Evolutionary conservation across 1,140 invertebrate species (phyloP), one percentile per base, ranked within the genome.

Genomic region (Panagrolaimus sp.): DNA sequence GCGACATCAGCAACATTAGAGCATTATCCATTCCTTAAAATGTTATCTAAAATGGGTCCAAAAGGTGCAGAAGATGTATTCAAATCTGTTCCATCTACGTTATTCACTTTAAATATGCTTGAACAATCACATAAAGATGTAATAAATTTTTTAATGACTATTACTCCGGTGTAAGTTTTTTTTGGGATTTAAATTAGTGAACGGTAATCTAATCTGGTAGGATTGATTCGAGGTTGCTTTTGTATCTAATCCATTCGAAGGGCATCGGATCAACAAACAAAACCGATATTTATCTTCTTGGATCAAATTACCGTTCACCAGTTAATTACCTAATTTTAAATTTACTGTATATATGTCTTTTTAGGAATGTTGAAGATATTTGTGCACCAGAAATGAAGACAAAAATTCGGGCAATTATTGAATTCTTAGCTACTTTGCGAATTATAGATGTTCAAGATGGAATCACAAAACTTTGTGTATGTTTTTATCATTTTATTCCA

Each of bases 1-100:
- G 51, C 51, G n/a, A 57, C 51, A 0, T 11, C n/a, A 57, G 11
- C 51, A 13, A 57, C 14, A 20, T 20, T 57, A 13, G 51, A n/a
- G 9, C 9, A 57, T 57, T 57, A 57, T 20, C 51, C 51, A 4
- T 57, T 57, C n/a, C 51, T 57, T 27, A 57, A 57, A 27, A 20
- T 57, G 20, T 27, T 57, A 20, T 25, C 27, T 0, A 16, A 57
- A 57, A 57, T 57, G 51, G 20, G 20, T 20, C 20, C 11, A 11
- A 5, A 20, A n/a, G 20, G 51, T 20, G 11, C 27, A 20, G 9
- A 20, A 13, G 4, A 25, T 11, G 51, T 57, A 11, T 57, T 25
- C 8, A 13, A 57, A 20, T 57, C 51, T 20, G 9, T 16, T n/a
- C 51, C 51, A 3, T 20, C 51, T 20, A 11, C 9, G 4, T 27